Conservation (phyloP, 2,113 vertebrate species). For the Toxotes jaculatrix region DNA sequence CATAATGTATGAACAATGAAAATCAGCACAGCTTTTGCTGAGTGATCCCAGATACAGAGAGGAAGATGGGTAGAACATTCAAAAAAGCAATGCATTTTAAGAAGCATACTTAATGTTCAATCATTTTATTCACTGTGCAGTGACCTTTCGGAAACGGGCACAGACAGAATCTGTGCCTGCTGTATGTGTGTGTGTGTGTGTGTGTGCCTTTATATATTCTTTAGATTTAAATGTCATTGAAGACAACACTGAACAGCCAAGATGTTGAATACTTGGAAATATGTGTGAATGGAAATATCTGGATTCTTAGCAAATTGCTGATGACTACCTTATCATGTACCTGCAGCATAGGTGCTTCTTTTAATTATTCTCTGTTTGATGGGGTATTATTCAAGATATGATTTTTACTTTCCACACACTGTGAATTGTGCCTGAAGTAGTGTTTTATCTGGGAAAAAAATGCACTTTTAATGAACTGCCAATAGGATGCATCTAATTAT, state of each 20-base stretch:
- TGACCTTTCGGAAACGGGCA: constrained; percentile 37
- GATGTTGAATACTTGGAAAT: not conserved
- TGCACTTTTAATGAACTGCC: not conserved
- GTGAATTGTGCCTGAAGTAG: not conserved
- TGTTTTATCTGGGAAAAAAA: not conserved
- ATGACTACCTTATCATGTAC: not conserved
- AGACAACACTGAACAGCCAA: not conserved
- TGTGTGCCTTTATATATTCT: not conserved
- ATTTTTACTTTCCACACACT: not conserved
- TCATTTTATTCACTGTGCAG: constrained; percentile 17
- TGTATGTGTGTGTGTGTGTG: not conserved
- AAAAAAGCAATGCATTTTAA: constrained; percentile 35
- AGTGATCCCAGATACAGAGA: constrained; percentile 9
- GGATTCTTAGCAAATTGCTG: too few relatives aligned
- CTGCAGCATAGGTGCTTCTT: not conserved
- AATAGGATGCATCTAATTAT: not conserved
- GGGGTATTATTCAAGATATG: not conserved
- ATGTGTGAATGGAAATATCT: not conserved
- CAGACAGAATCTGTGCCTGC: not conserved
- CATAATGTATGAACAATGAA: constrained; percentile 58
- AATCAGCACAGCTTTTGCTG: constrained; percentile 28
- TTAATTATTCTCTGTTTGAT: not conserved
- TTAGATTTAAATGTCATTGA: constrained; percentile 4
- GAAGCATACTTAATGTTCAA: constrained; percentile 25
- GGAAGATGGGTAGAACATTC: constrained; percentile 17